Base-by-base conservation (phyloP, 1,140 invertebrate species). In the Rhopalosiphum maidis region DNA sequence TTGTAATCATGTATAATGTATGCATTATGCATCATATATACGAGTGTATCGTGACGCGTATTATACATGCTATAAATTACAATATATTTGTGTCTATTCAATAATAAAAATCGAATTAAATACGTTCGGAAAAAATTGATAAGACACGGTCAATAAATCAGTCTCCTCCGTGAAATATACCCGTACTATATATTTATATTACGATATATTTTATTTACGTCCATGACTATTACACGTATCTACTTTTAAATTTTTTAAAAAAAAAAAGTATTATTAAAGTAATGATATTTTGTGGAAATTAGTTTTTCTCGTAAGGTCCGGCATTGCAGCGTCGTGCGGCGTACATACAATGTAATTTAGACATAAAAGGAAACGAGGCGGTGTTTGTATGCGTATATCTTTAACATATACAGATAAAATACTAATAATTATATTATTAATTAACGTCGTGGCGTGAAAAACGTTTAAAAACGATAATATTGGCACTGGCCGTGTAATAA, bases 91-190 rank as follows among this genome's bases (percentile, higher is more conserved):
- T 86, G 23, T 86, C 35, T 43, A 46, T 86, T 46, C 35, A 86
- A 86, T 86, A 86, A 86, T 86, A 86, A 86, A 86, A 86, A 41
- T 86, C 37, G 30, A 86, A 25, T 86, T 43, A 46, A 86, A 86
- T 46, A 46, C 30, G 9, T 87, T 87, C 85, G 85, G 85, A n/a
- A 87, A 46, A 30, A 30, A 87, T 46, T n/a, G 30, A 87, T 46
- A 87, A n/a, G 85, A 46, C 25, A 46, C 85, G 41, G 41, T 46
- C 30, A 25, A 87, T 87, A 87, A 87, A 87, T 87, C 85, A 87
- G 41, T 21, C 85, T 86, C 41, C 15, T 87, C 43, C 41, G 85
- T 43, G 41, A 30, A 22, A 43, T 86, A 41, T 43, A 86, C 41
- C 11, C 22, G 82, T 25, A 41, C 82, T 37, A 1, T 25, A 41